Evolutionary conservation across 2,113 vertebrate genomes (phyloP), one percentile per base, ranked within the genome.

Genomic region (Brachyistius frenatus): DNA sequence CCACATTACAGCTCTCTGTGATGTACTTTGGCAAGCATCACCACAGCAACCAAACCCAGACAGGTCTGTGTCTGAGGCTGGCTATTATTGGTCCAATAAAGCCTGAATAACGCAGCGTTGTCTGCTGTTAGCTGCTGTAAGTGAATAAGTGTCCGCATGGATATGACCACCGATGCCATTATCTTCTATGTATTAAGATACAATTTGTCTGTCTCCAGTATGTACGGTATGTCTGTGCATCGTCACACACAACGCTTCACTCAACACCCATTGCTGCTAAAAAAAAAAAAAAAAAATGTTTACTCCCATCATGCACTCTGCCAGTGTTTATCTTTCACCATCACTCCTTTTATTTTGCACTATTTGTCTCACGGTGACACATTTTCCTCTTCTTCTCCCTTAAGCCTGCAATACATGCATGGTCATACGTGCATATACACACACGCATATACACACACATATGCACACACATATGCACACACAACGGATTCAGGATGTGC

Each of bases 31-130:
- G 73, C 75, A 73, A 66, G 77, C 53, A 76, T 85, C 77, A 13
- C 84, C 81, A 87, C 83, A 79, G 86, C 86, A 91, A 87, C 89
- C 72, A 79, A 80, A 73, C 32, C 50, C 81, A 89, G 83, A 88
- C 78, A 76, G 60, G 53, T 56, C 83, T 76, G 55, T 15, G 72
- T 75, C 76, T 85, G 82, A 74, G 30, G 31, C 61, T 14, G 3
- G 33, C 53, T 67, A 87, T 89, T 85, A 90, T 86, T 86, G 85
- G 62, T 13, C 70, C 68, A 81, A 88, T 91, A 86, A 84, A 86
- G 81, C 61, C 54, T 75, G 36, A 85, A 78, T 73, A 86, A 66
- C 7, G 33, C 68, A 74, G 35, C 7, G 10, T n/a, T 80, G 71
- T 70, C 70, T 74, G 63, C 70, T 72, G 80, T 88, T 73, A 78